Base-by-base conservation (phyloP, 2,888 invertebrate genomes). In the Lasioglossum villosulum region DNA sequence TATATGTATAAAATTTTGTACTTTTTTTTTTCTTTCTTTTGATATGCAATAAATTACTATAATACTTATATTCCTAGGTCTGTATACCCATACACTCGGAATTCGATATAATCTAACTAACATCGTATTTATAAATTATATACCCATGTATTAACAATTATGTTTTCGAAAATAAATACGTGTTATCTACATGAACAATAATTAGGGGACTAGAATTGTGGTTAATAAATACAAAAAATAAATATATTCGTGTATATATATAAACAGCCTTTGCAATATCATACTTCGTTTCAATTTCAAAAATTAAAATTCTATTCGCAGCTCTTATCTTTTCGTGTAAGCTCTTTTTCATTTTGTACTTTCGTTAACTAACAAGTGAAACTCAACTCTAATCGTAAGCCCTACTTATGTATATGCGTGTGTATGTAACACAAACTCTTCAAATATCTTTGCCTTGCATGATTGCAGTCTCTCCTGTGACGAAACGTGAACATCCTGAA, bases 401-500 rank as follows among this genome's bases (percentile, higher is more conserved):
- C 45, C 39, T 85, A 82, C 12, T 56, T 70, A 74, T 63, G 30
- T 63, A 63, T 30, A 30, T 48, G 2, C 63, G 5, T 5, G 48
- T 52, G 23, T 56, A 19, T 48, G 3, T 68, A 81, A 84, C 27
- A 68, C 19, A 83, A 84, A 85, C 70, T 88, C 88, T 87, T 91
- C 91, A 86, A 90, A 83, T 83, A 91, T 88, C 80, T 88, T 89
- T 90, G 78, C 80, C 86, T 78, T 89, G 90, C 84, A 89, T 74
- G 80, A 78, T 90, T 82, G 92, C 63, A 71, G 88, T 84, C 84
- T 89, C 90, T 74, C 84, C 78, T 89, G 90, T 78, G 88, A 86
- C 75, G 90, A 84, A 90, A 87, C 86, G 91, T 90, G 88, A 82
- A 86, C 89, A 87, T 82, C 91, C 91, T 91, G 92, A 90, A 91